Evolutionary conservation across 2,888 invertebrate species (phyloP), one percentile per base, ranked within the genome.

Genomic region (Chouioia cunea): DNA sequence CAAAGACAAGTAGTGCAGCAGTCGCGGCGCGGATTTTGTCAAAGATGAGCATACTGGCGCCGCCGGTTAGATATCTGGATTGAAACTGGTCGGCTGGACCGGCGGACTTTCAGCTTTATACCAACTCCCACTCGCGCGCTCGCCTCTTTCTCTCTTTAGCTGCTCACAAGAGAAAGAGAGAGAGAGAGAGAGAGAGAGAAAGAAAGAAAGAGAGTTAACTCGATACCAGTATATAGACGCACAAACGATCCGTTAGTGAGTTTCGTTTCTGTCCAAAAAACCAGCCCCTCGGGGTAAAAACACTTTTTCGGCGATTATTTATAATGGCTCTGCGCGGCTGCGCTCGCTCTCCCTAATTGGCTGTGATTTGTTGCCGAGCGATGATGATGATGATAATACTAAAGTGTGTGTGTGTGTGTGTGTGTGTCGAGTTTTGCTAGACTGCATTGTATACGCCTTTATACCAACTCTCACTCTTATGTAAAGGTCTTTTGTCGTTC

Each of bases 61-160:
- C 63, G 44, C 53, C 20, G 4, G 53, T 23, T 53, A 56, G 27
- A 47, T 56, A 48, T 57, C 52, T 20, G 54, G 54, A 82, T 80
- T 82, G 80, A 81, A 81, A 84, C 84, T 84, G 83, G 83, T 81
- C 80, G 82, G 79, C 82, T 77, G 78, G 80, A 79, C 80, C 79
- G 79, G 77, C 76, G 80, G 80, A 78, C 82, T 80, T 81, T 79
- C 83, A 81, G 81, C 82, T 84, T 84, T 84, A 84, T 84, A 84
- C 80, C 76, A 73, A 74, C 74, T 70, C 73, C 75, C 79, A 76
- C 79, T 22, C 52, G 56, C 48, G n/a, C 46, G 53, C 22, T 36
- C 52, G 16, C 50, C 58, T 44, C 54, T 65, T 47, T 64, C 47
- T 50, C 22, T 36, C 46, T 36, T 36, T 36, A 1, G 36, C 36